phyloP scores from a whole-genome alignment of 2,113 vertebrate genomes.

The Odontophorus gujanensis region DNA sequence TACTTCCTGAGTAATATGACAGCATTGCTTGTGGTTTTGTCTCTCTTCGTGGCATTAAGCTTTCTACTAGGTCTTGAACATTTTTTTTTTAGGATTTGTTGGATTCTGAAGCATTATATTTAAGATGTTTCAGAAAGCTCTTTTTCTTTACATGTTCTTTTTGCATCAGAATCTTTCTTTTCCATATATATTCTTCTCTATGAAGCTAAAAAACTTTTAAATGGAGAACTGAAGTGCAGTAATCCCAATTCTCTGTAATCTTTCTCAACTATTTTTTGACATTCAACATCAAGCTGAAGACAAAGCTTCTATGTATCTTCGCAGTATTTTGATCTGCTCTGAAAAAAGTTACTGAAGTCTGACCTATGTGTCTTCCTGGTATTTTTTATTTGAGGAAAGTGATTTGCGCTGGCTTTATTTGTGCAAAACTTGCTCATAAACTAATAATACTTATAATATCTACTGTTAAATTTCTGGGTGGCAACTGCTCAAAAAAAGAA shows the following conservation, averaged over 20 bases:
- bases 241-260: background rate
- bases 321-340: background rate
- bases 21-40: background rate
- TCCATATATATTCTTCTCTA: background rate
- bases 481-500: background rate
- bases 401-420: background rate
- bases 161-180: background rate
- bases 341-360: background rate
- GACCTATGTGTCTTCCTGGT: background rate
- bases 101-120: background rate
- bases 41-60: background rate
- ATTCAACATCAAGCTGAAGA: background rate
- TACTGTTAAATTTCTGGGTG: background rate
- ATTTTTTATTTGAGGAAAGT: background rate
- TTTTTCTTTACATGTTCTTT: background rate
- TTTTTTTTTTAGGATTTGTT: background rate
- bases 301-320: background rate
- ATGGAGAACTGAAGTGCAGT: background rate
- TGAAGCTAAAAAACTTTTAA: background rate
- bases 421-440: background rate
- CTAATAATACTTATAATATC: background rate
- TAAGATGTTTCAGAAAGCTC: background rate
- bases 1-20: background rate
- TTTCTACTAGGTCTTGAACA: background rate
- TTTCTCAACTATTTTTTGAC: background rate